Evolutionary conservation across 1,140 invertebrate genomes (phyloP), one percentile per base, ranked within the genome.

Genomic region (Drosophila pachea): DNA sequence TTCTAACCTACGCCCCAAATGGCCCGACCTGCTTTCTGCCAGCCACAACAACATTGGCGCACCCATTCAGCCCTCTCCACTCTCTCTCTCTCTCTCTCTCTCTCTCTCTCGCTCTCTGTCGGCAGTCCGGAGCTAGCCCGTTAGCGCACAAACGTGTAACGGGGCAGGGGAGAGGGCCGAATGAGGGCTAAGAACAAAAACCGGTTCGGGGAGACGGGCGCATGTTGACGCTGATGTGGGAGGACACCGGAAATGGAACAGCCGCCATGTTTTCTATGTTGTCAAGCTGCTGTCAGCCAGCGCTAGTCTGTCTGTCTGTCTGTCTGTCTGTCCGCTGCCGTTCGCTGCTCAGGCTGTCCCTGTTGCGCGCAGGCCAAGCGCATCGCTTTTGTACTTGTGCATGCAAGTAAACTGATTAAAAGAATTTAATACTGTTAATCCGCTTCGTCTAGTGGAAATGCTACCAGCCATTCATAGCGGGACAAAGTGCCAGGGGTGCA

Each of bases 351-450:
- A 40, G 32, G 36, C 36, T 33, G 9, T 49, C 72, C 29, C 22
- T 61, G 22, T 36, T 35, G 40, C 36, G 32, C 22, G 56, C 40
- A 7, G 42, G 14, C 55, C 43, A 50, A 69, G 65, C 58, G 56
- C 36, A 49, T 14, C 52, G 59, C 71, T 73, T 82, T 83, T 78
- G 78, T 82, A 49, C 53, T 76, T 84, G 78, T 76, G 73, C 79
- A 84, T 66, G 73, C 78, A 78, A 70, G 79, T 84, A 78, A 84
- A 84, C 79, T 84, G 79, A 87, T 87, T 87, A 87, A 83, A 86
- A 73, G 66, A 79, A 87, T 83, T 77, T 87, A 87, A 87, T 84
- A 75, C 70, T 73, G 76, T 87, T 87, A 87, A 87, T 87, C 68
- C 75, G 84, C 84, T 87, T 79, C 73, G 78, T 72, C 50, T 79